Conservation (phyloP, 2,888 invertebrate genomes). For the Cantharis rufa region DNA sequence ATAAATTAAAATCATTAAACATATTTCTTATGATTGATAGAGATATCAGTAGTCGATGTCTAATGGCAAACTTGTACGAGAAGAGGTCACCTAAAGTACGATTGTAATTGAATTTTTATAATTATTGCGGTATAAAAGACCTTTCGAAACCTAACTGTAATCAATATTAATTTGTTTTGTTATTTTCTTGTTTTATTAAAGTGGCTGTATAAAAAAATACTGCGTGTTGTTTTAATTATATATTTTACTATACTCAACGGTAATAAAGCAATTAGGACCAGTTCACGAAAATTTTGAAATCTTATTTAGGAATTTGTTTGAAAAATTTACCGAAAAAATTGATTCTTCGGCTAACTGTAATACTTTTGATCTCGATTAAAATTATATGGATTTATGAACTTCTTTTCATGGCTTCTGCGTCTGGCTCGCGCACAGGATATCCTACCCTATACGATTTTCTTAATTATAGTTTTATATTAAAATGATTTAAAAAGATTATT, state of each 20-base stretch:
- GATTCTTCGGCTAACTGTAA: not conserved
- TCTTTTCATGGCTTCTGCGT: not conserved
- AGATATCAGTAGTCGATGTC: not conserved
- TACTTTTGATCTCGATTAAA: not conserved
- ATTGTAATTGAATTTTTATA: not conserved
- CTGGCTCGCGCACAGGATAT: conserved; percentile 5
- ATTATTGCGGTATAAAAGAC: not conserved
- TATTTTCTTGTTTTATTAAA: not conserved
- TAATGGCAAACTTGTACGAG: not conserved
- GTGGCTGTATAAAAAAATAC: not conserved
- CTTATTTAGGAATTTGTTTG: not conserved
- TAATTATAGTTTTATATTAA: conserved; percentile 9
- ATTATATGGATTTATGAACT: not conserved
- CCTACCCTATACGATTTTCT: conserved; percentile 6
- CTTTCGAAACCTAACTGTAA: not conserved
- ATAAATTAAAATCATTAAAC: not conserved
- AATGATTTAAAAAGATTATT: conserved; percentile 11
- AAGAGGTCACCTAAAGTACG: not conserved
- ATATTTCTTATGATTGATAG: not conserved
- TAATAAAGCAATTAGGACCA: not conserved
- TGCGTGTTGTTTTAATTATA: not conserved
- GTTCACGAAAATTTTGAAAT: not conserved
- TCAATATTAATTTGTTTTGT: not conserved
- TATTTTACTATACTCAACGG: not conserved
- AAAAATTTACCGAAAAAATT: not conserved